A percentile compares a stretch with the other conserved stretches of the same genome.
These are phyloP conservation scores for Alectoris magna DNA, from an alignment of 2,797 vertebrate species.

Conservation along the genomic window DNA sequence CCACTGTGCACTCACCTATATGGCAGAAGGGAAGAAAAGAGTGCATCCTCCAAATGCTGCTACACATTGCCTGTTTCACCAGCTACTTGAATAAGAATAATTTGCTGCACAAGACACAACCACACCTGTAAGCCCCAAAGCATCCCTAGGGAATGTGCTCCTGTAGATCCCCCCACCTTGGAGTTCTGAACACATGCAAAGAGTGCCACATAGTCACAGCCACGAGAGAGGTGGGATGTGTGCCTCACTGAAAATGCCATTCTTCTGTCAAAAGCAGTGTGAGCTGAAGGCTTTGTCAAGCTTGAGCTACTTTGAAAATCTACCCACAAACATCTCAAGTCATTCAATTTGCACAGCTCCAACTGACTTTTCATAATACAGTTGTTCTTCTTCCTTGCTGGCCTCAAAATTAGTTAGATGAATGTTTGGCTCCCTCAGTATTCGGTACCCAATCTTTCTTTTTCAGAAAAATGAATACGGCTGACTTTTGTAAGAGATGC, in stretches of 20 bases:
- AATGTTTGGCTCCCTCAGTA: neutral
- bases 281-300: neutral
- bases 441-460: neutral
- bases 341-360: neutral
- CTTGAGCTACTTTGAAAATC: neutral
- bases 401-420: neutral
- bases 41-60: neutral
- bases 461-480: neutral
- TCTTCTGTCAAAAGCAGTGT: neutral
- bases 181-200: neutral
- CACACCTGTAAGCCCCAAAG: neutral
- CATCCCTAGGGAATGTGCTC: neutral
- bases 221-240: neutral
- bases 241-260: neutral
- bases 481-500: neutral
- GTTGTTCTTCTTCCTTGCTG: neutral
- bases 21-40: neutral
- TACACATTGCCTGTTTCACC: neutral
- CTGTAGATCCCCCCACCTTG: accelerated
- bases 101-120: neutral
- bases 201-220: neutral
- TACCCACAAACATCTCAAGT: neutral
- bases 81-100: neutral
- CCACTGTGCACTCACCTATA: neutral
- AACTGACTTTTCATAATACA: neutral